Conservation (phyloP, 2,888 invertebrate genomes). For the Pecten maximus region DNA sequence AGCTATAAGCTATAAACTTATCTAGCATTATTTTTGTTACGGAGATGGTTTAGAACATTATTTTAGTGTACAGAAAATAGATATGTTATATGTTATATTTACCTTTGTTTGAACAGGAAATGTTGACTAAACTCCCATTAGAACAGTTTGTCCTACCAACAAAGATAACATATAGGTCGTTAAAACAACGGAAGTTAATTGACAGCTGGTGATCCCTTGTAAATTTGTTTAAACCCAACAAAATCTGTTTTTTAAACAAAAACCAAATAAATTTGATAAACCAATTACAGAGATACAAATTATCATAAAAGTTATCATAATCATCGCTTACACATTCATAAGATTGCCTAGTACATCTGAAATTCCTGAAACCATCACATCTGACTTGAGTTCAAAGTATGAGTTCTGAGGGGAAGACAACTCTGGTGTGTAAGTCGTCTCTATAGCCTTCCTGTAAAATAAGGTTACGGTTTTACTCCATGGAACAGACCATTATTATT, state of each 20-base stretch:
- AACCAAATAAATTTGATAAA: too few species aligned
- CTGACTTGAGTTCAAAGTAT: not conserved
- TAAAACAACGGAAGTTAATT: not conserved
- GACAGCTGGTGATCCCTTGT: too few species aligned
- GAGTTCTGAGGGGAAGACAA: not conserved
- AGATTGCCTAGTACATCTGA: not conserved
- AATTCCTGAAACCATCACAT: not conserved
- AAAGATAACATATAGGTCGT: not conserved
- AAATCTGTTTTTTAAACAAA: too few species aligned
- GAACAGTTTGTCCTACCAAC: not conserved
- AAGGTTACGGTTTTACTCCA: not conserved
- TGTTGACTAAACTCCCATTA: not conserved
- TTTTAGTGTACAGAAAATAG: too few species aligned
- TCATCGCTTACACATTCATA: not conserved
- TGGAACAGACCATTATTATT: too few species aligned
- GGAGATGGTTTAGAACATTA: too few species aligned
- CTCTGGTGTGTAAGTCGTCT: not conserved
- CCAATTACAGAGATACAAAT: too few species aligned
- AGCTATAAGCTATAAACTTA: too few species aligned
- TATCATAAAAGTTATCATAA: not conserved
- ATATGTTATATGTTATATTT: not conserved
- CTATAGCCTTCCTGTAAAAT: not conserved
- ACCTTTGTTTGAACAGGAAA: conserved; percentile 7
- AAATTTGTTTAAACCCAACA: too few species aligned
- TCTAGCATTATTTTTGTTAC: too few species aligned